Percentiles rank a stretch among this genome's conserved stretches.
Evolutionary conservation across 2,113 vertebrate species (phyloP).

Genomic region (Clupea harengus): DNA sequence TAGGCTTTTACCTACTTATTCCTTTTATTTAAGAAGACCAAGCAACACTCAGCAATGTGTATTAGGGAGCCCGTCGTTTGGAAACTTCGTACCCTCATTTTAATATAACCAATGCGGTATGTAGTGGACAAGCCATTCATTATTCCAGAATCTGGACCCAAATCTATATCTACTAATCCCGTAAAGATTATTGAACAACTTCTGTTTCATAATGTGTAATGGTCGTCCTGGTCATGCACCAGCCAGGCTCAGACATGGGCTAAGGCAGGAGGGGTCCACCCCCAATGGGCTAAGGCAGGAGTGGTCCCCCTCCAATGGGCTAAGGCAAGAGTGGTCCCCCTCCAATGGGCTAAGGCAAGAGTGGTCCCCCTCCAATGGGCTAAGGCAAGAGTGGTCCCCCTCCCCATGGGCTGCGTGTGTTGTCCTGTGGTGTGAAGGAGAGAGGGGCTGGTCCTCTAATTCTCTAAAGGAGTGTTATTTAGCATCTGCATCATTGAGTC

Average conservation of each 20-base stretch:
- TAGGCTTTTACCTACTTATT: background rate
- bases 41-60: too few relatives aligned
- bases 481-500: conserved; percentile 54
- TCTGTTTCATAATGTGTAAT: background rate
- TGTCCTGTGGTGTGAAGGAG: background rate
- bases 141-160: background rate
- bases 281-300: too few relatives aligned
- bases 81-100: background rate
- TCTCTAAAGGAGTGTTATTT: conserved; percentile 15
- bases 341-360: background rate
- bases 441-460: background rate
- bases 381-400: too few relatives aligned
- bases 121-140: background rate
- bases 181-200: background rate
- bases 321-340: too few relatives aligned
- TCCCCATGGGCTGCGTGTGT: background rate
- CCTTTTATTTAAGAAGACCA: too few relatives aligned
- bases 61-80: background rate
- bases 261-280: too few relatives aligned
- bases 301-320: too few relatives aligned
- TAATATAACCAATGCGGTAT: background rate
- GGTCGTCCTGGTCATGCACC: background rate
- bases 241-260: background rate
- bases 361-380: too few relatives aligned
- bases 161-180: background rate